Evolutionary conservation across 2,113 vertebrate species (phyloP).

Genomic region (Bubo scandiacus): DNA sequence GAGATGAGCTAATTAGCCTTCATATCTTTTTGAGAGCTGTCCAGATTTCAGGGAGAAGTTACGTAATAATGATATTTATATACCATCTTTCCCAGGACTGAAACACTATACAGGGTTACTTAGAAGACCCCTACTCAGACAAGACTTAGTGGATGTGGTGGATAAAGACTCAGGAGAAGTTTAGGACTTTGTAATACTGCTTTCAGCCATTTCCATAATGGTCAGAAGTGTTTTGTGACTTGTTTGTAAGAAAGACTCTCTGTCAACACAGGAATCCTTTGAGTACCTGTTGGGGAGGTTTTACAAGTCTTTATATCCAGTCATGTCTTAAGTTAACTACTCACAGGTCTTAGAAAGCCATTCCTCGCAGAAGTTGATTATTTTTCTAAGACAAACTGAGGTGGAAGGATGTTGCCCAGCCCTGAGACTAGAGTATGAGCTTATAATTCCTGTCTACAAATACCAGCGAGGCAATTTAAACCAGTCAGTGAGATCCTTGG

Average conservation of each 20-base stretch:
- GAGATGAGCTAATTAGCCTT: background rate
- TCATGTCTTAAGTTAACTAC: background rate
- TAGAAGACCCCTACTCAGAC: background rate
- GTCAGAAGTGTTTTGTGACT: background rate
- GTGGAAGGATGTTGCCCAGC: background rate
- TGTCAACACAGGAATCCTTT: background rate
- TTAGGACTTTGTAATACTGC: background rate
- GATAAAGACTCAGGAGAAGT: background rate
- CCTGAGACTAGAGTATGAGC: background rate
- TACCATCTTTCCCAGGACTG: background rate
- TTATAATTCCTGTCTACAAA: background rate
- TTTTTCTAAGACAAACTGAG: background rate
- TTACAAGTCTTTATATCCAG: background rate
- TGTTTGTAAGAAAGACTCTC: background rate
- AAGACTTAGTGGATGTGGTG: background rate
- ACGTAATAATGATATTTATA: background rate
- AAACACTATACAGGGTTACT: background rate
- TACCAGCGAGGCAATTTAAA: background rate
- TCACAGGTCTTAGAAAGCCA: background rate
- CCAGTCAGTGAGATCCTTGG: background rate
- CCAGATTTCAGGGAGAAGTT: conserved; percentile 1
- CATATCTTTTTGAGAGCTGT: background rate
- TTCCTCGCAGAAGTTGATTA: background rate
- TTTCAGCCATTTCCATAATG: background rate
- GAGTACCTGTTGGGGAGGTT: background rate